These are phyloP conservation scores for Colostygia pectinataria DNA, from an alignment of 2,888 invertebrate genomes.

Conservation along the genomic window DNA sequence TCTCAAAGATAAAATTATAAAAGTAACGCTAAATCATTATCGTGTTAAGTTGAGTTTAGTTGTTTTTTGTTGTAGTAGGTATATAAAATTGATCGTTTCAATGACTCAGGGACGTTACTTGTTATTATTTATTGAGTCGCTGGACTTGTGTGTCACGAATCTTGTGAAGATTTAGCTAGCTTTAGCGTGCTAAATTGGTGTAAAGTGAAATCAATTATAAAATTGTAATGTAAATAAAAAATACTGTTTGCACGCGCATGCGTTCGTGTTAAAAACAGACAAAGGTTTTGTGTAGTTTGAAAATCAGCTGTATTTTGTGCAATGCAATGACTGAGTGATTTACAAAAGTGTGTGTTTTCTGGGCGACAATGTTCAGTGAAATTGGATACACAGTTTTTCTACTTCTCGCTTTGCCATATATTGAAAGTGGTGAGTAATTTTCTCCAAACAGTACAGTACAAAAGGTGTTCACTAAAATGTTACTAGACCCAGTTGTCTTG, in stretches of 20 bases:
- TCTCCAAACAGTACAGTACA: slow-evolving; percentile 7
- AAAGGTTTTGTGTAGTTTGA: slow-evolving; percentile 84
- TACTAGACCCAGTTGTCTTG: slow-evolving; percentile 33
- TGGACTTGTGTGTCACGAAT: slow-evolving; percentile 47
- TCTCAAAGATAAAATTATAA: too few species aligned
- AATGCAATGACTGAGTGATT: slow-evolving; percentile 82
- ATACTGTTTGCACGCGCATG: slow-evolving; percentile 82
- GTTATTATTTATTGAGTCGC: slow-evolving; percentile 69
- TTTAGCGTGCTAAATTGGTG: slow-evolving; percentile 45
- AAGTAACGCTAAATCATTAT: slow-evolving; percentile 32
- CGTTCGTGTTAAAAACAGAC: slow-evolving; percentile 82
- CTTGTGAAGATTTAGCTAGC: slow-evolving; percentile 46
- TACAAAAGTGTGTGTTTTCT: slow-evolving; percentile 69
- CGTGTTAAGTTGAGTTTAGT: slow-evolving; percentile 31
- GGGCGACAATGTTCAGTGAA: slow-evolving; percentile 85
- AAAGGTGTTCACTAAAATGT: too few species aligned
- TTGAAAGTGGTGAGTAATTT: slow-evolving; percentile 86
- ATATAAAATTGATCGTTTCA: slow-evolving; percentile 25
- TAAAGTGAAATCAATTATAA: slow-evolving; percentile 50
- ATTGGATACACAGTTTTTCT: slow-evolving; percentile 86
- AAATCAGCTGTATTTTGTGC: slow-evolving; percentile 83
- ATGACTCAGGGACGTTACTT: slow-evolving; percentile 49
- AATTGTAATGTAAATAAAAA: slow-evolving; percentile 81
- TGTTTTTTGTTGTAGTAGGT: slow-evolving; percentile 26
- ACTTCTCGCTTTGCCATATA: slow-evolving; percentile 86